Base-by-base conservation (phyloP, 2,797 vertebrate species). In the Gobionotothen gibberifrons region DNA sequence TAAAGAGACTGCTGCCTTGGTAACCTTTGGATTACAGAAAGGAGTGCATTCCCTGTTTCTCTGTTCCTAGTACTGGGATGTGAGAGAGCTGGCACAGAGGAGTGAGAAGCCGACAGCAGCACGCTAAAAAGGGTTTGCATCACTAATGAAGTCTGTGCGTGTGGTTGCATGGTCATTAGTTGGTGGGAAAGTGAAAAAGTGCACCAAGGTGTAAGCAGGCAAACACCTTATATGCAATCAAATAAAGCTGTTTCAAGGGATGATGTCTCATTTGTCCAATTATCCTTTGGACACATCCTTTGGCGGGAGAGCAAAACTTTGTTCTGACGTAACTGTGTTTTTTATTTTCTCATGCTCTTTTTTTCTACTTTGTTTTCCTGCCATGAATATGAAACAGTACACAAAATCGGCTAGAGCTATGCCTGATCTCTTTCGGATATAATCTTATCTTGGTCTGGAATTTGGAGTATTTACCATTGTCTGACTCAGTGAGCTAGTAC, bases 11-110 rank as follows among this genome's bases (percentile, higher is more conserved):
- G 80, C 77, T 87, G 64, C 79, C 78, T 79, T 82, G 78, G 79
- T 89, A 83, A 89, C 78, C 76, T 29, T 59, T 9, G 39, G 83
- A 84, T 74, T 74, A 79, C 54, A 58, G 70, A 66, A 46, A 74
- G 67, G 36, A 60, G 66, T 76, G 69, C 77, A 69, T 83, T 85
- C 72, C 60, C 61, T 17, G 9, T 54, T 81, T 63, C 72, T 61
- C 53, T 62, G 48, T 57, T 80, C 69, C 74, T 63, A n/a, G n/a
- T n/a, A 53, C 77, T 68, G 66, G 54, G 75, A 85, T 2, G 68
- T 87, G 87, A 76, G 70, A 89, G 73, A 87, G 82, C 85, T 89
- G 81, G 83, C 88, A 90, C 42, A 3, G 59, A 68, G 52, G 65
- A 83, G 89, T 8, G 72, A 91, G 60, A 87, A 70, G 64, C 72